Percentiles rank a stretch among this genome's conserved stretches.
Evolutionary conservation across 2,113 vertebrate species (phyloP).

Genomic region (Ptilonorhynchus violaceus): DNA sequence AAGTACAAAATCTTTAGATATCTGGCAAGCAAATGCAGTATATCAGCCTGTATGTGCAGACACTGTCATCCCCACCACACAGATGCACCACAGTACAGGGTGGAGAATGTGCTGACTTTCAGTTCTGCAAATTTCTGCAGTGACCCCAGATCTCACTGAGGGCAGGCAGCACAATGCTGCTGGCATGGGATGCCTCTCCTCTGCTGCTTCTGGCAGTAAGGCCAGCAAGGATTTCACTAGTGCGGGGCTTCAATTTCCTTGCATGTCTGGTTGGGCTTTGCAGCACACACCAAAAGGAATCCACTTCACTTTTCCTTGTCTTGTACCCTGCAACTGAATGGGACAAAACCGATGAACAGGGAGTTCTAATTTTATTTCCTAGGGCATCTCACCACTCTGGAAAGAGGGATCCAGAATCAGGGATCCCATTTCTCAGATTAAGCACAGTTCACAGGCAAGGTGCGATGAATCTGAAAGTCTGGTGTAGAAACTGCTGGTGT

Average conservation of each 20-base stretch:
- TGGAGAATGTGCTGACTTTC: not conserved
- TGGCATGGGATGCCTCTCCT: not conserved
- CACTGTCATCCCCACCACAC: not conserved
- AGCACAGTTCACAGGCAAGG: not conserved
- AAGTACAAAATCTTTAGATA: not conserved
- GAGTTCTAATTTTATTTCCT: not conserved
- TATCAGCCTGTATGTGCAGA: not conserved
- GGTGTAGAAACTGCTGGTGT: not conserved
- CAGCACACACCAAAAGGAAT: not conserved
- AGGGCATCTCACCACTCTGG: not conserved
- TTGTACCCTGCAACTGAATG: not conserved
- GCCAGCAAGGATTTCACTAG: not conserved
- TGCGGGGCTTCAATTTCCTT: rapidly evolving
- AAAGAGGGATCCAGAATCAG: not conserved
- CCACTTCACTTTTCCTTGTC: not conserved
- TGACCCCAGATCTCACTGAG: not conserved
- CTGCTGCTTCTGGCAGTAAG: not conserved
- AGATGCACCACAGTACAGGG: rapidly evolving
- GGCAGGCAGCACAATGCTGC: not conserved
- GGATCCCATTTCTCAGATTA: not conserved
- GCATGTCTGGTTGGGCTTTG: not conserved
- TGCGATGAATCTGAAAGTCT: not conserved
- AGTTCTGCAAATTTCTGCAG: not conserved
- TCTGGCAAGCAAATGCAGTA: not conserved
- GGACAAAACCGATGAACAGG: not conserved